Evolutionary conservation across 2,113 vertebrate genomes (phyloP), one percentile per base, ranked within the genome.

Genomic region (Anolis sagrei): DNA sequence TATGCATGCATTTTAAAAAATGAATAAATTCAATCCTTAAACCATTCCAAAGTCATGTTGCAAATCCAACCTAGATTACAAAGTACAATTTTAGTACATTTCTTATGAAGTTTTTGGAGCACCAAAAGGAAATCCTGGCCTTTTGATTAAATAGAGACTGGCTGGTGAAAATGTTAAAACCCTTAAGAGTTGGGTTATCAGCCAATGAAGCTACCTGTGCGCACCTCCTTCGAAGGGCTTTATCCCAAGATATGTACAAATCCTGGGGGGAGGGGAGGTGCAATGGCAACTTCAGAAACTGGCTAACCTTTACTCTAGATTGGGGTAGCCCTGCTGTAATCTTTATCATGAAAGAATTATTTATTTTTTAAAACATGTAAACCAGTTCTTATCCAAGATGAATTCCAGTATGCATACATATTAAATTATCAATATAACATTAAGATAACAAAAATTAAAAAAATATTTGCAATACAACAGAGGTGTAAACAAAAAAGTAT

Each of bases 51-150:
- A 44, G 66, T 44, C 61, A 23, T 18, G 32, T n/a, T 66, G 82
- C 10, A 16, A 76, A n/a, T 76, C 49, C n/a, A 51, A 76, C 23
- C 44, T 76, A 76, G 72, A 5, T 54, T 72, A 73, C 48, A 82
- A 49, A 36, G 29, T 54, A 66, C 64, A 66, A 66, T 27, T 27
- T 66, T n/a, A 68, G 64, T 68, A 68, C 27, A 29, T 27, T 23
- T 13, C 14, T 16, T 58, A 64, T 70, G 10, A 68, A 2, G 64
- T 29, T 68, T 27, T 27, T 11, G 44, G 51, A 72, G 54, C 51
- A 70, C 49, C 83, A 85, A 79, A 70, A 72, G 72, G 29, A 79
- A 72, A 79, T 79, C 21, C 16, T 29, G 51, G 51, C 32, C 32
- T 9, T 32, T 76, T 25, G n/a, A 76, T 29, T 48, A 64, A 1